A percentile compares a stretch with the other conserved stretches of the same genome.
Conservation (phyloP, 2,888 invertebrate species). For the Scaptomyza caliginosa region DNA sequence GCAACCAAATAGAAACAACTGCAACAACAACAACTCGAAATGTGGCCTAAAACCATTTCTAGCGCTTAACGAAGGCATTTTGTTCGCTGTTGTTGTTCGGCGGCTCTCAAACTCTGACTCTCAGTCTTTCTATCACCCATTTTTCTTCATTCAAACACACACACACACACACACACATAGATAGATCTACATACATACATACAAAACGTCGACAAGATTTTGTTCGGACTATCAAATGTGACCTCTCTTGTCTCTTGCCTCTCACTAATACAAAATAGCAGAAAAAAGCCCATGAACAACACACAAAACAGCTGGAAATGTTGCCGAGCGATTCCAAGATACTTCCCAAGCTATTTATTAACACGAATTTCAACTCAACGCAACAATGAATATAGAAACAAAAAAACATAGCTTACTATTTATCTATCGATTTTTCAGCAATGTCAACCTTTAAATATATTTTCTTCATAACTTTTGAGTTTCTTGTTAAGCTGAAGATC, state of each 20-base stretch:
- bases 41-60: conserved; percentile 68
- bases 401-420: conserved; percentile 10
- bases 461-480: conserved; percentile 1
- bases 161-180: conserved; percentile 27
- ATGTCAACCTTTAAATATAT: conserved; percentile 1
- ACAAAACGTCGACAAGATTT: conserved; percentile 69
- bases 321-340: conserved; percentile 45
- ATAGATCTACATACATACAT: conserved; percentile 16
- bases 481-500: background rate
- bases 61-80: conserved; percentile 77
- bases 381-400: conserved; percentile 44
- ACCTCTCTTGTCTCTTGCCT: conserved; percentile 64
- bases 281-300: conserved; percentile 42
- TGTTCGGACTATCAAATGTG: conserved; percentile 75
- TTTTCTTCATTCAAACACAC: conserved; percentile 44
- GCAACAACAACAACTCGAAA: conserved; percentile 42
- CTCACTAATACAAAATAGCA: conserved; percentile 39
- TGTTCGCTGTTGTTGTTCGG: conserved; percentile 67
- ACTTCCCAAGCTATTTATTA: conserved; percentile 68
- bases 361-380: conserved; percentile 74
- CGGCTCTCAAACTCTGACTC: conserved; percentile 39
- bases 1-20: conserved; percentile 56
- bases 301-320: conserved; percentile 49
- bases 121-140: conserved; percentile 64
- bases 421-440: background rate